Evolutionary conservation across 1,140 invertebrate genomes (phyloP), one percentile per base, ranked within the genome.

Genomic region (Glomeris maerens): DNA sequence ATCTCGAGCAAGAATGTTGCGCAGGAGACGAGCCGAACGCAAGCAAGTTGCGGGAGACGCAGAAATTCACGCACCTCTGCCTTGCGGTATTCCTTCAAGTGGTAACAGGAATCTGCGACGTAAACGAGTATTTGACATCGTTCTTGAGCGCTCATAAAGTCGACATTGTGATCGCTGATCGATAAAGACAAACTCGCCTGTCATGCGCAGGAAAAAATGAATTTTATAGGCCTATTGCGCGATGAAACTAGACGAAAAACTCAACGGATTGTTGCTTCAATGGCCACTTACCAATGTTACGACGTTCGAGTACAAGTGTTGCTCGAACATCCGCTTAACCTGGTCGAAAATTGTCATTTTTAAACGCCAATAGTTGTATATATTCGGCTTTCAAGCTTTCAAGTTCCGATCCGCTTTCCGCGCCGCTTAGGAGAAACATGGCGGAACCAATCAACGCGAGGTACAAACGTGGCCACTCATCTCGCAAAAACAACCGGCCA

Each of bases 61-160:
- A 31, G 22, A 48, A 25, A 40, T 17, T 14, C n/a, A 28, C 44
- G 66, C 56, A 73, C 72, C 65, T 83, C 81, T 20, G 81, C 79
- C 61, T 77, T 76, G 29, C 74, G 62, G 63, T 77, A 81, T 57
- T 83, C 75, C 51, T 73, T 70, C 2, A 74, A 57, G 28, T 79
- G 68, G 63, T 74, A 81, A 29, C 80, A 66, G 20, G 81, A 76
- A 59, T 83, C 77, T 2, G 74, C 81, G 64, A 78, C 77, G 60
- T 76, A 78, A 31, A 79, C 72, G 45, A 75, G 72, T 23, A 76
- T 71, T 55, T 81, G 76, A 56, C 79, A 80, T 59, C 78, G 78
- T 36, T 69, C 67, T 27, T 71, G 59, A 3, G 72, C 64, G 7
- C 69, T 66, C 5, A 78, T 59, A 22, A 75, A 56, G 47, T 81